Percentiles rank a stretch among this genome's conserved stretches.
These are phyloP conservation scores for Coremacera marginata DNA, from an alignment of 2,888 invertebrate genomes.

Conservation along the genomic window DNA sequence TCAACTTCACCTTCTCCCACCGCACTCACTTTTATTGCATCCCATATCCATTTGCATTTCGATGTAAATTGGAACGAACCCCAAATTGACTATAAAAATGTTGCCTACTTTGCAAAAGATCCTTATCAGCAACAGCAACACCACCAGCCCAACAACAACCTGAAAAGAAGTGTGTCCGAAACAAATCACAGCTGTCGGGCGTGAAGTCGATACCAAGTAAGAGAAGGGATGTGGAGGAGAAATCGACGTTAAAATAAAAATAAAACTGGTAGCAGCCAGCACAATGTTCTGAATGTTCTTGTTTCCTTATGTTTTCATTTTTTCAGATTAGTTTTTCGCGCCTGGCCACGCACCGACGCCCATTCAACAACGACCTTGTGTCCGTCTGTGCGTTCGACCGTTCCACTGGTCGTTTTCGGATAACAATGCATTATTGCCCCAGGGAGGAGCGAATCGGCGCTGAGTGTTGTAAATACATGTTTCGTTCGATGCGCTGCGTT, in stretches of 20 bases:
- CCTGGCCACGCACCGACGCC: background rate
- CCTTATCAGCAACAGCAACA: slow-evolving; percentile 21
- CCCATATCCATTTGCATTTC: slow-evolving; percentile 20
- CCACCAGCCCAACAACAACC: background rate
- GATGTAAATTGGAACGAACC: slow-evolving; percentile 52
- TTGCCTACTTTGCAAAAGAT: slow-evolving; percentile 63
- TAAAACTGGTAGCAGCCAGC: background rate
- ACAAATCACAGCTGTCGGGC: slow-evolving; percentile 17
- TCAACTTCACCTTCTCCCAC: no score
- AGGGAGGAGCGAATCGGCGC: background rate
- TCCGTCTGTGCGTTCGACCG: background rate
- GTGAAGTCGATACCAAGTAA: background rate
- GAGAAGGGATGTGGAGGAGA: background rate
- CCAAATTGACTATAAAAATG: slow-evolving; percentile 65
- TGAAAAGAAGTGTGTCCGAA: background rate
- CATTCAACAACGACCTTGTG: background rate
- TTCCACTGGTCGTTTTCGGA: slow-evolving; percentile 26
- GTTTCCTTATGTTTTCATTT: slow-evolving; percentile 26
- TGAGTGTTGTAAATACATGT: background rate
- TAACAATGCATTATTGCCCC: slow-evolving; percentile 46
- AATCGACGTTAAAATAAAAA: slow-evolving; percentile 16
- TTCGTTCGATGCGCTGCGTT: background rate
- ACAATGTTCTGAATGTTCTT: background rate
- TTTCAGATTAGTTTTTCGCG: slow-evolving; percentile 28
- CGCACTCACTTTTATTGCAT: no score